Evolutionary conservation across 2,888 invertebrate genomes (phyloP).

Genomic region (Helleia helle): DNA sequence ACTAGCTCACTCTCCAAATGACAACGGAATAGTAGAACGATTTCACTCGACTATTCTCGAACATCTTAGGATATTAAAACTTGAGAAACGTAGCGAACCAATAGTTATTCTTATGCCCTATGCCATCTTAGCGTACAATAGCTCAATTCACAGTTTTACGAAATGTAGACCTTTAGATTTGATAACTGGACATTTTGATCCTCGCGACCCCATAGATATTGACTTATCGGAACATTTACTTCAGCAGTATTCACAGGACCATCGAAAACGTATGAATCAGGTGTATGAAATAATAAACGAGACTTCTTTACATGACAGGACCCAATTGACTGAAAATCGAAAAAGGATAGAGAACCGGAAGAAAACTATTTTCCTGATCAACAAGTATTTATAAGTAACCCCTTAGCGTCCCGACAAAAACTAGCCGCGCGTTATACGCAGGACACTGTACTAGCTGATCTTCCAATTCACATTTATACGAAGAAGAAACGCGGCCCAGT

Average conservation of each 20-base stretch:
- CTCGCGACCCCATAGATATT: slow-evolving; percentile 23
- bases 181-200: slow-evolving; percentile 24
- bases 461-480: slow-evolving; percentile 13
- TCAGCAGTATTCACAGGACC: slow-evolving; percentile 22
- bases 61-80: slow-evolving; percentile 17
- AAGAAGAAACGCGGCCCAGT: slow-evolving; percentile 11
- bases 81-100: slow-evolving; percentile 15
- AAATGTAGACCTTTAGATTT: slow-evolving; percentile 23
- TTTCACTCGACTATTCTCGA: too few species aligned
- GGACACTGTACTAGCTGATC: slow-evolving; percentile 7
- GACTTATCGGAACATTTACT: slow-evolving; percentile 21
- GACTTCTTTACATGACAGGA: slow-evolving; percentile 13
- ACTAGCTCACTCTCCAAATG: slow-evolving; percentile 20
- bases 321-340: slow-evolving; percentile 13
- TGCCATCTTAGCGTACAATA: too few species aligned
- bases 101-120: slow-evolving; percentile 16
- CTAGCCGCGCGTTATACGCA: slow-evolving; percentile 11
- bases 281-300: slow-evolving; percentile 22
- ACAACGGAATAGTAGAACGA: slow-evolving; percentile 21
- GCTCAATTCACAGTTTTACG: too few species aligned
- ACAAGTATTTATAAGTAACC: slow-evolving; percentile 13
- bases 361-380: slow-evolving; percentile 9
- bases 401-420: slow-evolving; percentile 13
- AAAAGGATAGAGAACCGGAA: too few species aligned
- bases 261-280: slow-evolving; percentile 17